Base-by-base conservation (phyloP, 1,140 invertebrate genomes). In the Zophobas morio region DNA sequence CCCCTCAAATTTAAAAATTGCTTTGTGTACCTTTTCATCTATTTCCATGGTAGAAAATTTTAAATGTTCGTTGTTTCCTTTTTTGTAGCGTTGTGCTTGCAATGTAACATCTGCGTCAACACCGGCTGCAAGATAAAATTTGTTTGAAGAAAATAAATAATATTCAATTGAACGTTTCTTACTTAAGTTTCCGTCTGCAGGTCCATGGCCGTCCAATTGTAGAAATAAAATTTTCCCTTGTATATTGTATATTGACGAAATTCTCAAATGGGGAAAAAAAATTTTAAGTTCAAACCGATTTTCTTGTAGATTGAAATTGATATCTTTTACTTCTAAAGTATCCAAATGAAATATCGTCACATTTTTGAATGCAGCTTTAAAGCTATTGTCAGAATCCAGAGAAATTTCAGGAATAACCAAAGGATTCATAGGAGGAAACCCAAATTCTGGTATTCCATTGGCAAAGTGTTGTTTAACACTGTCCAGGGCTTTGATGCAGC, bases 401-500 rank as follows among this genome's bases (percentile, higher is more conserved):
- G 35, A 56, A 4, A 66, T 36, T 37, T 53, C 32, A 1, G 57
- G 47, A 49, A 88, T 71, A n/a, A 84, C 49, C 0, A 87, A 80
- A 6, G 87, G 87, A 56, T 88, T 87, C 63, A 86, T 82, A 0
- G 86, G 84, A 0, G 85, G 82, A 1, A 88, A 84, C 0, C 80
- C 82, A 20, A 86, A 70, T 78, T 87, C 84, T 0, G 85, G 84
- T 8, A 87, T 85, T 46, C 88, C 88, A 40, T 86, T 86, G 0
- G 86, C 84, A 71, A 89, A 87, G 34, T 83, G 32, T 2, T 86
- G 85, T 6, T 88, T 84, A 39, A 85, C 83, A 0, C 75, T 78
- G 20, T 84, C 81, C 35, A 88, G 86, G 75, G 87, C 83, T 70
- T 86, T 80, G 60, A 84, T 86, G 0, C 89, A 77, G 76, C 89